Conservation (phyloP, 2,797 vertebrate species). For the Psittacula echo region DNA sequence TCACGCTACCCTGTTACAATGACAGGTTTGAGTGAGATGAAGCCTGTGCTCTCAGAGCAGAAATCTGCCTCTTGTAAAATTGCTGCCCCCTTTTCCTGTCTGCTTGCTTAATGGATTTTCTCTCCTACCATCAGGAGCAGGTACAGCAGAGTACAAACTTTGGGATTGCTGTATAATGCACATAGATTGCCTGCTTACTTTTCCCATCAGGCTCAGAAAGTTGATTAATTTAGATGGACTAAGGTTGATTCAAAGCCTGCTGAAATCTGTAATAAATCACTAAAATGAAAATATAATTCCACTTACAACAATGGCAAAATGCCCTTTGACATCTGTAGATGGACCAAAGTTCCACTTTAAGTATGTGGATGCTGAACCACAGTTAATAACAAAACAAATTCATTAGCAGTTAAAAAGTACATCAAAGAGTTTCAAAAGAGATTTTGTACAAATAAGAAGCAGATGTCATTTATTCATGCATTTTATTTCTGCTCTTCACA, state of each 20-base stretch:
- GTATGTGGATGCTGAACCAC: background rate
- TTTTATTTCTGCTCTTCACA: background rate
- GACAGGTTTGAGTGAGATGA: background rate
- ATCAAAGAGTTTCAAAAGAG: background rate
- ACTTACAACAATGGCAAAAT: background rate
- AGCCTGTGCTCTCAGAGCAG: background rate
- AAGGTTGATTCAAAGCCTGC: background rate
- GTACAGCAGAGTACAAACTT: background rate
- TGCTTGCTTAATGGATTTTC: background rate
- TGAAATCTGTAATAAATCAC: slow-evolving; percentile 49
- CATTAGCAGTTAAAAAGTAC: background rate
- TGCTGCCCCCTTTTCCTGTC: background rate
- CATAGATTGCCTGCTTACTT: slow-evolving; percentile 35
- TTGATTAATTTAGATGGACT: slow-evolving; percentile 43
- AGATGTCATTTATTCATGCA: background rate
- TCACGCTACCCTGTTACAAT: accelerated
- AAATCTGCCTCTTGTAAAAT: slow-evolving; percentile 5
- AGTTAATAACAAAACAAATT: background rate
- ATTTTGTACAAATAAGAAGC: background rate
- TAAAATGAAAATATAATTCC: slow-evolving; percentile 42
- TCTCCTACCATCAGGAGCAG: background rate
- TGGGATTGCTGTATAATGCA: background rate
- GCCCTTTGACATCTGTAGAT: slow-evolving; percentile 1
- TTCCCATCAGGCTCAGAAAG: slow-evolving; percentile 38
- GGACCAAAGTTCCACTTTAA: background rate